These are phyloP conservation scores for Pterocles orientalis DNA, from an alignment of 2,113 vertebrate species.

Conservation along the genomic window DNA sequence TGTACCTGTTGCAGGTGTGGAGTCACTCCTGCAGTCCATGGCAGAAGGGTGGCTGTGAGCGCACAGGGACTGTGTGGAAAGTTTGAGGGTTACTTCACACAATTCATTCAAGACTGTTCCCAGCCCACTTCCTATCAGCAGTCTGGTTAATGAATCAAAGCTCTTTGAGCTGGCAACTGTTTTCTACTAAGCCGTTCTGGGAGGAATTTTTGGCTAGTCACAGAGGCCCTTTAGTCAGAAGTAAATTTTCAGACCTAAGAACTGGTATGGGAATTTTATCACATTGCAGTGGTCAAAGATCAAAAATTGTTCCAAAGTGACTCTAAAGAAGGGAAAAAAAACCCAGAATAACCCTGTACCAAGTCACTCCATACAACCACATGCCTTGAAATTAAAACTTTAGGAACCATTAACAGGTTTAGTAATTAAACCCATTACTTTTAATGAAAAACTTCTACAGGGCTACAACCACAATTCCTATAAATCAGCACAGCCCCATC, in stretches of 20 bases:
- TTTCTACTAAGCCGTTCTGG: neutral
- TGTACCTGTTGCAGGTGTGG: neutral
- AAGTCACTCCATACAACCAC: neutral
- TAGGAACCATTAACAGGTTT: neutral
- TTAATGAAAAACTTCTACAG: neutral
- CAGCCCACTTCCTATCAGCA: neutral
- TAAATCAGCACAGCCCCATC: neutral
- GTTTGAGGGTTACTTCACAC: neutral
- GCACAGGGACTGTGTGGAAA: neutral
- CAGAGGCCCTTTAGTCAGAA: neutral
- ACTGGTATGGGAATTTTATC: neutral
- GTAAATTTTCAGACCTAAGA: neutral
- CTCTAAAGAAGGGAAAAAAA: neutral
- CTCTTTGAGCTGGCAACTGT: neutral
- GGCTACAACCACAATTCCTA: neutral
- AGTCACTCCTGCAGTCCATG: neutral
- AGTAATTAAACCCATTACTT: neutral
- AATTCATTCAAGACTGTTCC: neutral
- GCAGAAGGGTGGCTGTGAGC: neutral
- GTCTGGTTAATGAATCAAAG: constrained; percentile 33
- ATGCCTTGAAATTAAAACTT: neutral
- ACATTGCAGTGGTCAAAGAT: neutral
- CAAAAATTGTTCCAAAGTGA: neutral
- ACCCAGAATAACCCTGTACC: neutral
- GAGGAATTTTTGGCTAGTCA: constrained; percentile 16